These are phyloP conservation scores for Callionymus lyra DNA, from an alignment of 2,113 vertebrate species.

Conservation along the genomic window DNA sequence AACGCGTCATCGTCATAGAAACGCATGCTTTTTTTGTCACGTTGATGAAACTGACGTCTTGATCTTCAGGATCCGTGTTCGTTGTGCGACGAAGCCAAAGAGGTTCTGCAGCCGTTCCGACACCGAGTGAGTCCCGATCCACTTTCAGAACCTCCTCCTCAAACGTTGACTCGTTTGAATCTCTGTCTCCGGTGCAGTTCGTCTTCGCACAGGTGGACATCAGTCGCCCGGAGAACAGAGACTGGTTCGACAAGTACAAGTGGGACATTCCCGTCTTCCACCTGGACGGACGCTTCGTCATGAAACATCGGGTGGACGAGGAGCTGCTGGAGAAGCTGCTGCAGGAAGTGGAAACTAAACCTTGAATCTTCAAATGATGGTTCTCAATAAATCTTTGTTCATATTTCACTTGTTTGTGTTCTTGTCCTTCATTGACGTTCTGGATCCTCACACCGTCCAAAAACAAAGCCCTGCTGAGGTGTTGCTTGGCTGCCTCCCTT, in stretches of 20 bases:
- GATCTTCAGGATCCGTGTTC: slow-evolving; percentile 42
- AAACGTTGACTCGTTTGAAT: background rate
- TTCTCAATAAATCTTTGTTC: no score
- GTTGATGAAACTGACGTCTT: no score
- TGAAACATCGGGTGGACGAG: slow-evolving; percentile 41
- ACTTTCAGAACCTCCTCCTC: no score
- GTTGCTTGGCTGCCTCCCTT: no score
- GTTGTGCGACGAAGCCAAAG: slow-evolving; percentile 49
- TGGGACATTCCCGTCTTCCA: slow-evolving; percentile 56
- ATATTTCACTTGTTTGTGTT: no score
- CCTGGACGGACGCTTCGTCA: slow-evolving; percentile 39
- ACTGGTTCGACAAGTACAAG: slow-evolving; percentile 38
- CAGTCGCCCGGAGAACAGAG: slow-evolving; percentile 37
- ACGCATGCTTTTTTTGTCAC: background rate
- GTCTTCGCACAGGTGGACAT: slow-evolving; percentile 49
- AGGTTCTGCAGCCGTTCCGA: slow-evolving; percentile 29
- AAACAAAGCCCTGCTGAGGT: no score
- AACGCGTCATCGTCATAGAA: background rate
- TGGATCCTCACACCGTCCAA: no score
- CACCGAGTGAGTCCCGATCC: slow-evolving; percentile 29
- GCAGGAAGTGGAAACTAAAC: slow-evolving; percentile 5
- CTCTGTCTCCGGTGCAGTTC: slow-evolving; percentile 20
- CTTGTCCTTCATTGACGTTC: no score
- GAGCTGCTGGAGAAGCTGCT: slow-evolving; percentile 33
- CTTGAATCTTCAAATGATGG: no score